Percentiles rank a stretch among this genome's conserved stretches.
phyloP scores from a whole-genome alignment of 2,888 invertebrate genomes.

The Acrobasis repandana region DNA sequence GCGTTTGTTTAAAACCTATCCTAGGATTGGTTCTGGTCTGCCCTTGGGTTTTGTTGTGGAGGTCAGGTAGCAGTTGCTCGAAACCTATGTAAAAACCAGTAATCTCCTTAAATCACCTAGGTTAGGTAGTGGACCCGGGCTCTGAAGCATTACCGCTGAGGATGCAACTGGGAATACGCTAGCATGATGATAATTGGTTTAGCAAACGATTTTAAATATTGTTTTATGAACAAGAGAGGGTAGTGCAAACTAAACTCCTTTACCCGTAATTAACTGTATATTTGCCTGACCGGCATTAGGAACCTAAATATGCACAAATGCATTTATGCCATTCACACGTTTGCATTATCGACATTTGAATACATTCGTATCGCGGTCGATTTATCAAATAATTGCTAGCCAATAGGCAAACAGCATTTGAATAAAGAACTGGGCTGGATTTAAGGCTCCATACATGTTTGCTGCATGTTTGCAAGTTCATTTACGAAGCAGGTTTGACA shows the following conservation, averaged over 20 bases:
- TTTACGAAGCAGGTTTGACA: not conserved
- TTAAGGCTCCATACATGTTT: slow-evolving; percentile 7
- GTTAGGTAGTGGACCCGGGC: too few relatives aligned
- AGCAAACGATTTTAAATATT: too few relatives aligned
- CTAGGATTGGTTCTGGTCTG: too few relatives aligned
- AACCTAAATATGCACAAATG: not conserved
- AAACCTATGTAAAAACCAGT: too few relatives aligned
- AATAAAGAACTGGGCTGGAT: slow-evolving; percentile 29
- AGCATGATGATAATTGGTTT: too few relatives aligned
- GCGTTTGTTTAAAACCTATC: too few relatives aligned
- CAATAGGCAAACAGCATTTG: slow-evolving; percentile 34
- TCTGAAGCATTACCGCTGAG: too few relatives aligned
- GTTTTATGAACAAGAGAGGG: too few relatives aligned
- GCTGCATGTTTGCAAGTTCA: slow-evolving; percentile 27
- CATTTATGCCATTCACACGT: not conserved
- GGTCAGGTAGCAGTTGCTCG: too few relatives aligned
- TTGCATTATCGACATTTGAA: slow-evolving; percentile 10
- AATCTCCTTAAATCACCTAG: too few relatives aligned
- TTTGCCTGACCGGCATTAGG: not conserved
- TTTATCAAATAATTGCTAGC: slow-evolving; percentile 29
- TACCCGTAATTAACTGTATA: not conserved
- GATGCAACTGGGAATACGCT: too few relatives aligned
- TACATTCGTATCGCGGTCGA: slow-evolving; percentile 21
- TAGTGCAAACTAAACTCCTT: not conserved
- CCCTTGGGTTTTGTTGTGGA: too few relatives aligned